Percentiles rank a stretch among this genome's conserved stretches.
Evolutionary conservation across 2,797 vertebrate genomes (phyloP).

Genomic region (Perodicticus potto): DNA sequence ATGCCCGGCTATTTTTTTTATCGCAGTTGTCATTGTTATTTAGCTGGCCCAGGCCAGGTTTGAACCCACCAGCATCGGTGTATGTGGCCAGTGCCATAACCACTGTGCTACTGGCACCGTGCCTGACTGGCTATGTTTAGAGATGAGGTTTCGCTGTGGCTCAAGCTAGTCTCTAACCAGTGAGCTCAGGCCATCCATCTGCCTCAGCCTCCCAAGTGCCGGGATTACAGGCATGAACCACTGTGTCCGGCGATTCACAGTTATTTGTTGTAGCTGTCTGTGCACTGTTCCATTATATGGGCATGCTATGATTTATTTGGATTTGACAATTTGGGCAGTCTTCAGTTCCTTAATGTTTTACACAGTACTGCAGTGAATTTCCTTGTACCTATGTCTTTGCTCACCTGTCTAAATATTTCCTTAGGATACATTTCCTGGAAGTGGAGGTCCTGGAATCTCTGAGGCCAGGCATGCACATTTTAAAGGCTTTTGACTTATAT

Average conservation of each 20-base stretch:
- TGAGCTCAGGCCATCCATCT: no score
- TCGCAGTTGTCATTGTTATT: no score
- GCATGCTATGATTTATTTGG: not conserved
- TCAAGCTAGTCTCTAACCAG: no score
- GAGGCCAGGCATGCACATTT: not conserved
- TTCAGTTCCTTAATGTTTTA: not conserved
- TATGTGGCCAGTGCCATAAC: no score
- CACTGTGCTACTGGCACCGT: no score
- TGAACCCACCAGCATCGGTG: no score
- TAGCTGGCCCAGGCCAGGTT: no score
- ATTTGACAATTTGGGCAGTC: not conserved
- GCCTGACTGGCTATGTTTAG: no score
- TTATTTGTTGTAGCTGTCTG: not conserved
- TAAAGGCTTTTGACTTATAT: not conserved
- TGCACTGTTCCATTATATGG: not conserved
- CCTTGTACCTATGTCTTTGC: not conserved
- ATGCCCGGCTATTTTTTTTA: no score
- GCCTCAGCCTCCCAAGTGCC: no score
- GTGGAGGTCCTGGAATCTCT: not conserved
- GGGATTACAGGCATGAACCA: no score
- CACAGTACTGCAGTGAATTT: not conserved
- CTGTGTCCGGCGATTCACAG: not conserved
- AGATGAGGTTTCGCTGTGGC: no score
- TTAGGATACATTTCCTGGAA: not conserved
- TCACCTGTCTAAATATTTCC: conserved; percentile 27